These are phyloP conservation scores for Zaprionus capensis DNA, from an alignment of 1,140 invertebrate genomes.

Conservation along the genomic window DNA sequence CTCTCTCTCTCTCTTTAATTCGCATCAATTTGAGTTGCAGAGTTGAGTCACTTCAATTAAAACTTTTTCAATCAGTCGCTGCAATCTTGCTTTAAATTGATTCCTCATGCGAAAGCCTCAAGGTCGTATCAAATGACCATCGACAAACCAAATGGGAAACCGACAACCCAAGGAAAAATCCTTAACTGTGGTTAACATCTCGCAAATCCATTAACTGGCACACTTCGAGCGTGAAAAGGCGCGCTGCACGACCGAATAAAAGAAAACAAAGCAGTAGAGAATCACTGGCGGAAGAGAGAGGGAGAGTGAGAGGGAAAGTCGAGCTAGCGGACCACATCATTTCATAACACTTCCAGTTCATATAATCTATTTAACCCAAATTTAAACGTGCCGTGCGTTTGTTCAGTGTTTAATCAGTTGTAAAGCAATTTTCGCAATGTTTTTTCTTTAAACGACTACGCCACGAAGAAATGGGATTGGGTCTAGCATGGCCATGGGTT, in stretches of 20 bases:
- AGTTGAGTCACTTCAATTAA: conserved; percentile 11
- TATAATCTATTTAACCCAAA: conserved; percentile 82
- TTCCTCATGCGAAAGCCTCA: conserved; percentile 11
- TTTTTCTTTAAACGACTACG: conserved; percentile 74
- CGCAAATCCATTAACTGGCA: conserved; percentile 52
- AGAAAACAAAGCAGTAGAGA: conserved; percentile 17
- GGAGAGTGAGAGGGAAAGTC: conserved; percentile 42
- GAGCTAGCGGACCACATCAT: conserved; percentile 68
- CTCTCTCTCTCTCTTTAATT: neutral
- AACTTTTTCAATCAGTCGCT: conserved; percentile 20
- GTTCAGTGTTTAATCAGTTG: conserved; percentile 80
- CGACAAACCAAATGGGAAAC: conserved; percentile 27
- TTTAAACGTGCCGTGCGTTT: conserved; percentile 79
- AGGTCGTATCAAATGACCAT: conserved; percentile 40
- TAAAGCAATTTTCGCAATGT: conserved; percentile 81
- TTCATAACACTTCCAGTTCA: conserved; percentile 82
- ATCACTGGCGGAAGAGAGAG: neutral
- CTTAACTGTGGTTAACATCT: conserved; percentile 57
- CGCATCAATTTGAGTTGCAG: neutral
- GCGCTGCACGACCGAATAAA: conserved; percentile 30
- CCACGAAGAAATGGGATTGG: conserved; percentile 26
- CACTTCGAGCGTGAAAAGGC: conserved; percentile 54
- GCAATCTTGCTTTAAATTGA: neutral
- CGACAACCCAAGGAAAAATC: conserved; percentile 36
- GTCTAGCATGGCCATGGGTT: conserved; percentile 11